Percentiles rank a stretch among this genome's conserved stretches.
phyloP scores from a whole-genome alignment of 1,140 invertebrate species.

The Caenorhabditis tropicalis region DNA sequence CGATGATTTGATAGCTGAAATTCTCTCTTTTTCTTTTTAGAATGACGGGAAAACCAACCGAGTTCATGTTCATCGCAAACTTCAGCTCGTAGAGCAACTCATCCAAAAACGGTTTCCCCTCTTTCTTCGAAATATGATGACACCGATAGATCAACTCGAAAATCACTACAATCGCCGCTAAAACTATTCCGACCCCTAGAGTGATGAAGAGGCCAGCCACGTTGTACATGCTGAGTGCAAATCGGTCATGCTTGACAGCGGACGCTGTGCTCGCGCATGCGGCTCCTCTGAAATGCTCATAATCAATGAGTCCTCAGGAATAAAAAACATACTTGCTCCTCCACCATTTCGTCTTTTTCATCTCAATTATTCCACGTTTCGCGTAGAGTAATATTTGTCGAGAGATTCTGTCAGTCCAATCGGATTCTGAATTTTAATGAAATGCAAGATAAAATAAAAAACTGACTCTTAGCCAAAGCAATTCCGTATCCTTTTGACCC shows the following conservation, averaged over 20 bases:
- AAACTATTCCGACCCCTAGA: conserved; percentile 64
- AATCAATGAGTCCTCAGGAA: background rate
- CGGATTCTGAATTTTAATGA: conserved; percentile 66
- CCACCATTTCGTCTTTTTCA: conserved; percentile 72
- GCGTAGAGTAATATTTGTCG: conserved; percentile 70
- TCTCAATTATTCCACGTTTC: conserved; percentile 71
- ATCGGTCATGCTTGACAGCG: conserved; percentile 68
- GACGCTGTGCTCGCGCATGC: conserved; percentile 69
- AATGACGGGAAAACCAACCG: background rate
- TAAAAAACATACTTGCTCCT: conserved; percentile 66
- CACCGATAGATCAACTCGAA: conserved; percentile 53
- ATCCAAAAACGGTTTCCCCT: conserved; percentile 13
- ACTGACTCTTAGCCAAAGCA: conserved; percentile 70
- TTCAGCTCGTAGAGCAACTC: background rate
- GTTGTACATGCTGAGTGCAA: conserved; percentile 69
- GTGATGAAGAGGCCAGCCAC: conserved; percentile 71
- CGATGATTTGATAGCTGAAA: conserved; percentile 21
- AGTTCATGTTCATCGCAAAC: conserved; percentile 21
- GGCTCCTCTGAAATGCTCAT: conserved; percentile 65
- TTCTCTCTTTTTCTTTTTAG: background rate
- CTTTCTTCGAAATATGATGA: conserved; percentile 16
- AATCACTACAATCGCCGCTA: conserved; percentile 51
- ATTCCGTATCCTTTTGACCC: conserved; percentile 85
- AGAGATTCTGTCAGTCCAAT: conserved; percentile 71
- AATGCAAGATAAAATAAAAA: background rate